These are phyloP conservation scores for Aspidapion aeneum DNA, from an alignment of 2,888 invertebrate species.

Conservation along the genomic window DNA sequence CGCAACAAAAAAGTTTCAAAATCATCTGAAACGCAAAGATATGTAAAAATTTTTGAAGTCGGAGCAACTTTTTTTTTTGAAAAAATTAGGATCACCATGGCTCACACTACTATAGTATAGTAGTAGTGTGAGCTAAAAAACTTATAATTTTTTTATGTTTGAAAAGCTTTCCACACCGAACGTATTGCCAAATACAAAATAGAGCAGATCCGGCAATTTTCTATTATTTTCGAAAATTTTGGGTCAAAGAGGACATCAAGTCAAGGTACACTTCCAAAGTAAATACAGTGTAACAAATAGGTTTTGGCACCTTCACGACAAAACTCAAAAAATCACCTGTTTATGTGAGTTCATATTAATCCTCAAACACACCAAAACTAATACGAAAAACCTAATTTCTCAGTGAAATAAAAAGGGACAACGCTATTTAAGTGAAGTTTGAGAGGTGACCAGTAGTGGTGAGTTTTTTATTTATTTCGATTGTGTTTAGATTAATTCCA, in stretches of 20 bases:
- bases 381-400: background rate
- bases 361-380: background rate
- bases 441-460: no score
- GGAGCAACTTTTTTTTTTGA: no score
- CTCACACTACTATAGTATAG: no score
- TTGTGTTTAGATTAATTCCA: no score
- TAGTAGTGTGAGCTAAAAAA: no score
- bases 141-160: no score
- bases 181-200: background rate
- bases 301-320: background rate
- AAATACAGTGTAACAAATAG: background rate
- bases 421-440: background rate
- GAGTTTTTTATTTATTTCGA: no score
- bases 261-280: background rate
- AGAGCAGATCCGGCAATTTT: background rate
- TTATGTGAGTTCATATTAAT: background rate
- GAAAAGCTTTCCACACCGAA: no score
- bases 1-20: no score
- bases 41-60: no score
- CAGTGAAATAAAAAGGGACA: background rate
- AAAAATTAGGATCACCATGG: no score
- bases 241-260: background rate
- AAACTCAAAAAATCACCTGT: background rate
- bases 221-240: background rate
- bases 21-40: no score